Evolutionary conservation across 92 coral and sea anemone genomes (phyloP).

Genomic region (Actinostola sp.): DNA sequence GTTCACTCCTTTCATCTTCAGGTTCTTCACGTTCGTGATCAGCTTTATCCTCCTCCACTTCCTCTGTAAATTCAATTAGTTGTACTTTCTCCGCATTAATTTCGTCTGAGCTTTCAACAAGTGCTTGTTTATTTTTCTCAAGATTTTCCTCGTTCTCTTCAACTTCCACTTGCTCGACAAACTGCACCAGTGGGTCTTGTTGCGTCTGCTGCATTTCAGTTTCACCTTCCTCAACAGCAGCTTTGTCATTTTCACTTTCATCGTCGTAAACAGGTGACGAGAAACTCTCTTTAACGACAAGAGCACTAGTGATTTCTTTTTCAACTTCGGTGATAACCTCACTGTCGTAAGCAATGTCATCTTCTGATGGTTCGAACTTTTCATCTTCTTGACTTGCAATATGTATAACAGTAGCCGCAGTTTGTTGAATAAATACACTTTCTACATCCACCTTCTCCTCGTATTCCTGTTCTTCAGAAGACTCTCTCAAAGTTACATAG

Average conservation of each 20-base stretch:
- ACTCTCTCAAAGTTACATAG: constrained; percentile 7
- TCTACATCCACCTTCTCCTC: constrained; percentile 24
- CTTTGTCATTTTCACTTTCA: constrained; percentile 4
- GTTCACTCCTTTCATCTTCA: not conserved
- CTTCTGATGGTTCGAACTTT: constrained; percentile 15
- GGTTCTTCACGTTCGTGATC: not conserved
- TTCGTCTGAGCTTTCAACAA: constrained; percentile 29
- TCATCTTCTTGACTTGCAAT: constrained; percentile 23
- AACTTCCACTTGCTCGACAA: constrained; percentile 6
- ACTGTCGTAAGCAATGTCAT: constrained; percentile 39
- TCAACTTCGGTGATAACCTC: constrained; percentile 43
- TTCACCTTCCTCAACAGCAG: constrained; percentile 1
- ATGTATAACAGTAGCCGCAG: constrained; percentile 15
- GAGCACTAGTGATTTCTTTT: constrained; percentile 33
- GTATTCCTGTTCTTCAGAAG: constrained; percentile 27
- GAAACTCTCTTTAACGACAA: constrained; percentile 47
- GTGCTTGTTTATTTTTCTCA: not conserved
- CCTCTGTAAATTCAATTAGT: constrained; percentile 15
- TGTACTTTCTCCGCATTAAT: constrained; percentile 6
- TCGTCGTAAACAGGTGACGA: constrained; percentile 44
- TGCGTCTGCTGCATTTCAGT: not conserved
- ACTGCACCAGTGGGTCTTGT: constrained; percentile 10
- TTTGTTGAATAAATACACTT: constrained; percentile 29
- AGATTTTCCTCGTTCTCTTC: constrained; percentile 1
- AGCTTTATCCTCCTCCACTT: not conserved